Base-by-base conservation (phyloP, 2,888 invertebrate genomes). In the Amphipoea oculea region DNA sequence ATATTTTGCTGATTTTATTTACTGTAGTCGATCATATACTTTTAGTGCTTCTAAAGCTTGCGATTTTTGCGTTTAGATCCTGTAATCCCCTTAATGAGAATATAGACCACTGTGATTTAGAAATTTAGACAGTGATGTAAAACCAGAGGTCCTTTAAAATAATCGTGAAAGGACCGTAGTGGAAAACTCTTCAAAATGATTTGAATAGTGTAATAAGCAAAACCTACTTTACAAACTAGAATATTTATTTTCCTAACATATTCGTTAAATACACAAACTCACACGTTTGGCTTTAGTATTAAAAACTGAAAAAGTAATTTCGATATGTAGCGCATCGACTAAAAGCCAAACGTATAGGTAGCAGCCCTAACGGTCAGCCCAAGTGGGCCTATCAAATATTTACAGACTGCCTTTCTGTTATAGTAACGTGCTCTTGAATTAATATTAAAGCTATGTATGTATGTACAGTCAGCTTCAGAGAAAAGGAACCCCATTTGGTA, bases 361-460 rank as follows among this genome's bases (percentile, higher is more conserved):
- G 7, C 66, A 66, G 20, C 29, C 48, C 78, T 78, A 57, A 48
- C 14, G 62, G 79, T 62, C 42, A 51, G 48, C 23, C 48, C 42
- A 17, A 40, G 29, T 62, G 42, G 17, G n/a, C 17, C 40, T 4
- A 51, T 78, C 68, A 79, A 79, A 78, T 78, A 78, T 78, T 51
- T 45, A 51, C 42, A 51, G 42, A 17, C 29, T 7, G 29, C 3
- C 48, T 48, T 62, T 42, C 51, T 36, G 36, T 51, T 36, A 51
- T 36, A 78, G 29, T 60, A 36, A 65, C 48, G 54, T 42, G 79
- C 60, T 68, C n/a, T 29, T 79, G 67, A 68, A 77, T 78, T 78
- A 51, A 62, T 67, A 36, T 51, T 9, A 29, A 45, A 68, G 68
- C 17, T 20, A 29, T 29, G 29, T 29, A 29, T 29, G 29, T 29